Base-by-base conservation (phyloP, 1,140 invertebrate species). In the Eumaeus atala region DNA sequence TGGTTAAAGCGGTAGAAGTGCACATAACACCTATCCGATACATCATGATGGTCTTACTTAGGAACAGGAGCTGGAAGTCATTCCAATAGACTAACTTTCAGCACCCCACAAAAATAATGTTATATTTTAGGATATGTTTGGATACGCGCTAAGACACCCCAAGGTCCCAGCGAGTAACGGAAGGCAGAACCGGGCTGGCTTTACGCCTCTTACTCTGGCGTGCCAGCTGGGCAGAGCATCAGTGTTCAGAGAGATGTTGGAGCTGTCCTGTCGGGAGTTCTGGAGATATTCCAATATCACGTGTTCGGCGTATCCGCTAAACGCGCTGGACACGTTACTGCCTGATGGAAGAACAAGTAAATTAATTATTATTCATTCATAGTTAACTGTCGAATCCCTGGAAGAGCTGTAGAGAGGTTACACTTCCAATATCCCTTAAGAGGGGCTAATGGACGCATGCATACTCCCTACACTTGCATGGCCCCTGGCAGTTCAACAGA, bases 231-330 rank as follows among this genome's bases (percentile, higher is more conserved):
- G 97, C 49, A 90, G 98, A 56, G 96, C 96, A 9, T 94, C 96
- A 72, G 97, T 99, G 61, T 99, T 99, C 87, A 92, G 95, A 62
- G 98, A 99, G 89, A 99, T 99, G 95, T 90, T 99, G 73, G 98
- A 99, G 84, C 89, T 99, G 9, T 96, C 95, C 50, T 95, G 96
- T 56, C 90, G 95, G 59, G 98, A 99, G 87, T 98, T 99, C 84
- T 99, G 98, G 98, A 89, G 97, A 38, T 99, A 99, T 87, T 98
- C 96, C 68, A 99, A 99, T 77, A 98, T 99, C 67, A 98, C 96
- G n/a, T 99, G 98, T 87, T 98, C 97, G 10, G 96, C 95, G 0
- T 99, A 99, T 88, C 97, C 97, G 0, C 87, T 99, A 1, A 97
- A 97, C 84, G 96, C 97, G 12, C 88, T 99, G 66, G 98, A 99